These are phyloP conservation scores for Rhizoglyphus robini DNA, from an alignment of 1,140 invertebrate species.

Conservation along the genomic window DNA sequence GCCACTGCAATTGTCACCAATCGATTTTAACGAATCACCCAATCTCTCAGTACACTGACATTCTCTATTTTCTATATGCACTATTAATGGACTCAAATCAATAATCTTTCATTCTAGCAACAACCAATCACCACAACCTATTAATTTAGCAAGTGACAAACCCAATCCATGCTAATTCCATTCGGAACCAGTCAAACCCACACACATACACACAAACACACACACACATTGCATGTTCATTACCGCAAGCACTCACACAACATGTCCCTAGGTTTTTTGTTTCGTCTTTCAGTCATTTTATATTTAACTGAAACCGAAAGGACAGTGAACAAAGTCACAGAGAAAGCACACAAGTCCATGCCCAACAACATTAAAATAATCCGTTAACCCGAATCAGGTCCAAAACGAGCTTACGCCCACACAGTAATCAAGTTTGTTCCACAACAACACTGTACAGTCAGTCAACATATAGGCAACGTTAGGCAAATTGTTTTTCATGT, in stretches of 20 bases:
- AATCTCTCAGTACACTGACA: background rate
- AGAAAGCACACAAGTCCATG: no score
- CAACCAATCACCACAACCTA: no score
- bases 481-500: no score
- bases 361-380: no score
- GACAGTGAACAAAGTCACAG: background rate
- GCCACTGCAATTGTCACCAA: background rate
- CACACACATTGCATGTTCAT: background rate
- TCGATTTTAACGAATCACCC: background rate
- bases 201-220: background rate
- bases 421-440: background rate
- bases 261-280: background rate
- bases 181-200: background rate
- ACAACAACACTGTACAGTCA: background rate
- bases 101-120: no score
- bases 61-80: background rate
- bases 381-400: background rate
- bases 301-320: background rate
- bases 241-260: background rate
- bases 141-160: background rate
- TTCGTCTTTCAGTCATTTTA: background rate
- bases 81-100: no score
- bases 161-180: background rate
- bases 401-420: constrained; percentile 2
- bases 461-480: no score